phyloP scores from a whole-genome alignment of 37 sponge, comb jelly and placozoan genomes.

The Halichondria panicea region DNA sequence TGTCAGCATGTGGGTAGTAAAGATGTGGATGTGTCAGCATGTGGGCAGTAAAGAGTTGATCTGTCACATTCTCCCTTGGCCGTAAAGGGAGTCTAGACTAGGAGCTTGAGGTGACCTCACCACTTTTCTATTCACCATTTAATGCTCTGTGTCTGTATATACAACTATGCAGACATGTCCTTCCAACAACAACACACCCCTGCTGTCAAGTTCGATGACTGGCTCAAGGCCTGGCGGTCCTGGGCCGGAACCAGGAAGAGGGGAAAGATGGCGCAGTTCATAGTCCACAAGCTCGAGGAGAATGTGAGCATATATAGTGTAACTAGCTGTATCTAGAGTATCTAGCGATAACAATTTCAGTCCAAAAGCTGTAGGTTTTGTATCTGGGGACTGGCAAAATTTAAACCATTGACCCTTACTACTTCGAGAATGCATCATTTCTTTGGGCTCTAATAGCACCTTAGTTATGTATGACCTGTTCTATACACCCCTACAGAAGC shows the following conservation, averaged over 20 bases:
- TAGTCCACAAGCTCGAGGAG: conserved; percentile 70
- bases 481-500: conserved; percentile 15
- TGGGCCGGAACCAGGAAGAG: conserved; percentile 82
- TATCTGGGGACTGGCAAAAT: background rate
- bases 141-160: too few relatives aligned
- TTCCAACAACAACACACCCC: background rate
- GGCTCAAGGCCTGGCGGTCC: conserved; percentile 75
- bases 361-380: too few relatives aligned
- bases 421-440: background rate
- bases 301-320: conserved; percentile 17
- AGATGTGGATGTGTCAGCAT: too few relatives aligned
- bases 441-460: background rate
- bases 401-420: background rate
- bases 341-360: background rate
- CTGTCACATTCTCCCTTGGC: too few relatives aligned
- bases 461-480: background rate
- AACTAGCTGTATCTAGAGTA: background rate
- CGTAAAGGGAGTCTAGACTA: too few relatives aligned
- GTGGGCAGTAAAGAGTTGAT: too few relatives aligned
- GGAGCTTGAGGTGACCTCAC: too few relatives aligned
- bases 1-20: too few relatives aligned
- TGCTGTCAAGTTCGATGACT: conserved; percentile 34
- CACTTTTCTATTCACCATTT: too few relatives aligned
- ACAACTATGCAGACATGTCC: too few relatives aligned
- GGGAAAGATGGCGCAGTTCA: conserved; percentile 87